Percentiles rank a stretch among this genome's conserved stretches.
Evolutionary conservation across 2,888 invertebrate genomes (phyloP).

Genomic region (Escarpia spicata): DNA sequence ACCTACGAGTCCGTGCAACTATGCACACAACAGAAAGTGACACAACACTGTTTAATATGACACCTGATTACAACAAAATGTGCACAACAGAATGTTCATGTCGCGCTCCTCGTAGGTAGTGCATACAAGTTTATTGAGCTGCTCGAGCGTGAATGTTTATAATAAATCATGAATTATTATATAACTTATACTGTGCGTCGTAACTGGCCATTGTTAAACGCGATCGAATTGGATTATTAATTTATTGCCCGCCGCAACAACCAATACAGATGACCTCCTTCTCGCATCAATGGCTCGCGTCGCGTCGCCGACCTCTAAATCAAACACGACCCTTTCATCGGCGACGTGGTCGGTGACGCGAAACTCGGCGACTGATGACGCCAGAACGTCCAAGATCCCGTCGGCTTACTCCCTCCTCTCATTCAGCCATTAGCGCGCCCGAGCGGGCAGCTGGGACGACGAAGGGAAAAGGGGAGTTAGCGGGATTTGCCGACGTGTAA

Average conservation of each 20-base stretch:
- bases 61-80: too few species aligned
- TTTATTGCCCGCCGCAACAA: not conserved
- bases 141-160: too few species aligned
- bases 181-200: not conserved
- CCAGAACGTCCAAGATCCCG: not conserved
- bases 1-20: too few species aligned
- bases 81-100: too few species aligned
- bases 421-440: not conserved
- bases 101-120: too few species aligned
- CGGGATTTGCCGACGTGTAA: constrained; percentile 7
- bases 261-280: not conserved
- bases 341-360: not conserved
- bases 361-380: not conserved
- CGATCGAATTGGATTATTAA: not conserved
- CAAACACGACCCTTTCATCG: constrained; percentile 3
- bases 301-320: not conserved
- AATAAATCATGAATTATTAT: too few species aligned
- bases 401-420: not conserved
- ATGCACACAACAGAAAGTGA: too few species aligned
- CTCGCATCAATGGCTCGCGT: not conserved
- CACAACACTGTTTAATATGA: too few species aligned
- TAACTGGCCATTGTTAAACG: not conserved
- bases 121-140: too few species aligned
- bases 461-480: not conserved
- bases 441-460: not conserved